Evolutionary conservation across 2,888 invertebrate species (phyloP), one percentile per base, ranked within the genome.

Genomic region (Heliconius cydno): DNA sequence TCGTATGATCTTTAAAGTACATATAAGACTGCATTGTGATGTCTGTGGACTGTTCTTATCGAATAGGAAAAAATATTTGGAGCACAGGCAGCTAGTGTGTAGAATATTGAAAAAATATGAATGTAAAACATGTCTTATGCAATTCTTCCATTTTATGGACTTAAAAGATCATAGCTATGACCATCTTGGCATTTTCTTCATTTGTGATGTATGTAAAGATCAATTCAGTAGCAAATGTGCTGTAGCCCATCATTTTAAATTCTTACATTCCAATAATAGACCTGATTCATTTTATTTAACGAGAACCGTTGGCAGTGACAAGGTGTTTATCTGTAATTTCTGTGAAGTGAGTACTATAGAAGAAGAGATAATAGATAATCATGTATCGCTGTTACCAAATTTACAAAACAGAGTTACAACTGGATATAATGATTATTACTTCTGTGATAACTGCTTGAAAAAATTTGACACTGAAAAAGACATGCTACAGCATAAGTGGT

Each of bases 401-500:
- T 86, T 92, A 41, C 83, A 88, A 0, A 92, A 93, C 70, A 86
- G 87, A 77, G 88, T 87, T 0, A 91, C 89, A 86, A 92, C 91
- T 0, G 92, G 91, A 0, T 91, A 92, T 28, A 90, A 90, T 83
- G 92, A 93, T 66, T 91, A 89, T 72, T 92, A 91, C 75, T 91
- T 92, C 80, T 94, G 94, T 66, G 92, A 94, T 72, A 91, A 92
- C 68, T 94, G 94, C 76, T 84, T 88, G 66, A 88, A 87, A 52
- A 91, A 91, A 72, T 94, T 93, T 87, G 87, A 86, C 19, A 90
- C 89, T 0, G 93, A 94, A 83, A 89, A 88, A 0, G 87, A 89
- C 9, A 92, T 94, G 92, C 74, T 94, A 0, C 90, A 92, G 25
- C 94, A 94, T 79, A 94, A 94, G 80, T 94, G 93, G 94, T 87